Evolutionary conservation across 1,140 invertebrate genomes (phyloP).

Genomic region (Sarcophaga peregrina): DNA sequence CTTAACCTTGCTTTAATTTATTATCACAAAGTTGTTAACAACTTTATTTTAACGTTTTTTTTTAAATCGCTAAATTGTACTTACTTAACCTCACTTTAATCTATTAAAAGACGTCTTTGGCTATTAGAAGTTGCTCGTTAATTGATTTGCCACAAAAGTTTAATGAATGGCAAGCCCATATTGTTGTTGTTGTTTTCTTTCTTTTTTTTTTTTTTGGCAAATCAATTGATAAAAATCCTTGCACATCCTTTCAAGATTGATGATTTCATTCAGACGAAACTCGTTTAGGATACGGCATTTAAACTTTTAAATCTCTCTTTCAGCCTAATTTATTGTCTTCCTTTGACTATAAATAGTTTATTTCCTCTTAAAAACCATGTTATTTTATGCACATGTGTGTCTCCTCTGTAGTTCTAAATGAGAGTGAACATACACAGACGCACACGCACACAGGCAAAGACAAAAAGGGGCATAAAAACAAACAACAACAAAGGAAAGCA

Average conservation of each 20-base stretch:
- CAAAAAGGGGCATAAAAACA: too few relatives aligned
- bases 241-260: neutral
- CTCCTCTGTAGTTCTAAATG: neutral
- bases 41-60: too few relatives aligned
- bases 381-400: constrained; percentile 7
- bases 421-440: neutral
- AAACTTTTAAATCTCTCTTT: neutral
- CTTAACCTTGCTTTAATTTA: too few relatives aligned
- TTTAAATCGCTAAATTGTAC: too few relatives aligned
- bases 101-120: too few relatives aligned
- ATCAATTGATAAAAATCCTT: neutral
- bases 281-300: too few relatives aligned
- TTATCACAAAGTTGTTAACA: too few relatives aligned
- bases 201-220: neutral
- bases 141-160: constrained; percentile 12
- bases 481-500: neutral
- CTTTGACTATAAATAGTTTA: neutral
- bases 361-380: neutral
- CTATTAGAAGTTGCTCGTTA: neutral
- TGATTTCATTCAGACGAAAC: neutral
- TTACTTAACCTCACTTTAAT: too few relatives aligned
- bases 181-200: too few relatives aligned
- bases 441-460: neutral
- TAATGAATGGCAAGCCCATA: neutral
- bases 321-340: neutral